Conservation (phyloP, 1,140 invertebrate species). For the Pissodes strobi region DNA sequence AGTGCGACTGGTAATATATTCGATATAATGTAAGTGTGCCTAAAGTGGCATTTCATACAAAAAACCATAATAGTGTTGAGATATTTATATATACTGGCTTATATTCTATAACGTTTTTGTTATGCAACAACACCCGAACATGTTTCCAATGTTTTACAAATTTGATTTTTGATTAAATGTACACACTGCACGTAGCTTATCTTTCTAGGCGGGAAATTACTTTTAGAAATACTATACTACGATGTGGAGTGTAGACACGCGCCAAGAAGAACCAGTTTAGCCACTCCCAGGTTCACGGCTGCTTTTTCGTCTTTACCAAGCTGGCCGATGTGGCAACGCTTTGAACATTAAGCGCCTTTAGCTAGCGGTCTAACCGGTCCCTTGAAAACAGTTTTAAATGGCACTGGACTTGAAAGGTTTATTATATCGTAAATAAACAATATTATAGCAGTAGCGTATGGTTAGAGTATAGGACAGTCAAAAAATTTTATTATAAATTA, state of each 20-base stretch:
- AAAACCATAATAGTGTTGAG: no score
- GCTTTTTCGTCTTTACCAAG: neutral
- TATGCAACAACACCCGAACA: no score
- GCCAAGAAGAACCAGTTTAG: slow-evolving; percentile 2
- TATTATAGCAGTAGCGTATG: no score
- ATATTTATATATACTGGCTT: neutral
- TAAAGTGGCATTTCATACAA: no score
- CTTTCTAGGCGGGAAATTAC: neutral
- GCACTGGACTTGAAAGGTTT: neutral
- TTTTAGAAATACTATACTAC: neutral
- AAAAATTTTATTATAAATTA: no score
- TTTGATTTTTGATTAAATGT: neutral
- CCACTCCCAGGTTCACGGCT: no score
- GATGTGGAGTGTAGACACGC: neutral
- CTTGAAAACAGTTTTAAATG: neutral
- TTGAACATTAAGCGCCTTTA: neutral
- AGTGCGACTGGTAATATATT: no score
- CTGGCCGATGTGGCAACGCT: neutral
- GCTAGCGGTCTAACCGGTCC: neutral
- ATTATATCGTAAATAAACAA: no score
- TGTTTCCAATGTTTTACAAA: neutral
- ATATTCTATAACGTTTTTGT: neutral
- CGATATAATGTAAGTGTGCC: no score
- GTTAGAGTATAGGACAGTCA: no score
- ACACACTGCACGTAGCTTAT: no score